Percentiles rank a stretch among this genome's conserved stretches.
These are phyloP conservation scores for Omphaloscelis lunosa DNA, from an alignment of 2,888 invertebrate genomes.

Conservation along the genomic window DNA sequence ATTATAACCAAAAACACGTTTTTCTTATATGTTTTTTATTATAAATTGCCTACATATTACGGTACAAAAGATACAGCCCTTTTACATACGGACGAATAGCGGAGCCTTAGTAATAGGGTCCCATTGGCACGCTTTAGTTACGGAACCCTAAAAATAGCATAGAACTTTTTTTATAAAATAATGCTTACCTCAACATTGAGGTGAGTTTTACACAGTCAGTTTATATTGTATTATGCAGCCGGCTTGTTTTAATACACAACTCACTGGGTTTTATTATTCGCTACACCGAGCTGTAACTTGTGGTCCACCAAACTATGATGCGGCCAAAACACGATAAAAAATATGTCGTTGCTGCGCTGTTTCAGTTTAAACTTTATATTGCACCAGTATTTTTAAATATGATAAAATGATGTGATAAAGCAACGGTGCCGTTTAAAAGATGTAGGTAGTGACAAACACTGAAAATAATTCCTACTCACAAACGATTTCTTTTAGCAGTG, in stretches of 20 bases:
- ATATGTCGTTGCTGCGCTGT: neutral
- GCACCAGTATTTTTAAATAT: too few species aligned
- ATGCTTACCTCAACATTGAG: neutral
- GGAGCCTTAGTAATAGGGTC: neutral
- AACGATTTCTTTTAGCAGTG: too few species aligned
- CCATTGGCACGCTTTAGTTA: neutral
- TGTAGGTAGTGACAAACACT: too few species aligned
- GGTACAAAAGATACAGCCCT: neutral
- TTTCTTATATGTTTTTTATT: too few species aligned
- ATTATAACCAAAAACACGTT: too few species aligned
- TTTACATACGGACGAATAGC: neutral
- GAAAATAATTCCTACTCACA: too few species aligned
- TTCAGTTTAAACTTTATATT: neutral
- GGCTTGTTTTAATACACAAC: conserved; percentile 24
- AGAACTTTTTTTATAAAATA: neutral
- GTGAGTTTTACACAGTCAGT: neutral
- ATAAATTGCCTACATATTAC: too few species aligned
- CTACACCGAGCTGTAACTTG: conserved; percentile 27
- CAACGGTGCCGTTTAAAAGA: too few species aligned
- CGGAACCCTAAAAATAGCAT: neutral
- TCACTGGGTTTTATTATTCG: conserved; percentile 35
- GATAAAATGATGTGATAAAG: too few species aligned
- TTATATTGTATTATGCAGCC: conserved; percentile 1
- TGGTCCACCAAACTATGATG: conserved; percentile 27
- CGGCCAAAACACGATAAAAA: conserved; percentile 22